Base-by-base conservation (phyloP, 1,140 invertebrate genomes). In the Brachionus manjavacas region DNA sequence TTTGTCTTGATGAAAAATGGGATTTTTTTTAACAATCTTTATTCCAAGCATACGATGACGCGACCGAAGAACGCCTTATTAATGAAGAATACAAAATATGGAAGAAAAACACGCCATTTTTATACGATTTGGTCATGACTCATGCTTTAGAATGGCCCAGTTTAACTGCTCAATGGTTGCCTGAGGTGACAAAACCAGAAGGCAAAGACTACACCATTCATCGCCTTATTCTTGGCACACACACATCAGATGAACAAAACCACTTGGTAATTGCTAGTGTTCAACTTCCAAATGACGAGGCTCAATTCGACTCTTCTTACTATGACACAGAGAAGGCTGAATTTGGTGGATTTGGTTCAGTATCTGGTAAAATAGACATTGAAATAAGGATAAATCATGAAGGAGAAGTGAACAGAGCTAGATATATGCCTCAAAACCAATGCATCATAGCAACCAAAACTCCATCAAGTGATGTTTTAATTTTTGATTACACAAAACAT, bases 351-450 rank as follows among this genome's bases (percentile, higher is more conserved):
- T 99, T 99, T 91, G 97, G 98, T 31, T 98, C 96, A 2, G 96
- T 99, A 4, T 97, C 95, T 87, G 98, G 97, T 4, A 99, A 99
- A 90, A 99, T 99, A 87, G 97, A 99, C 89, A 99, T 99, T 86
- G 97, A 99, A 90, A 99, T 99, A 43, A 99, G 99, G 90, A 99
- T 99, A 85, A 99, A 99, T 90, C 98, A 99, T 88, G 98, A 99
- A 89, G 98, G 98, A 3, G 98, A 99, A 91, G 98, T 99, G 8
- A 99, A 99, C 88, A 91, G 98, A 86, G 98, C 98, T 3, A 92
- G 98, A 31, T 99, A 97, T 87, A 99, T 99, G 97, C 98, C 98
- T 1, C 98, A 99, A 90, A 99, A 99, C 90, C 96, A 97, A 0
- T 97, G 95, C 88, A 96, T 99, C 28, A 99, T 99, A 87, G 98